Base-by-base conservation (phyloP, 2,797 vertebrate species). In the Moxostoma hubbsi region DNA sequence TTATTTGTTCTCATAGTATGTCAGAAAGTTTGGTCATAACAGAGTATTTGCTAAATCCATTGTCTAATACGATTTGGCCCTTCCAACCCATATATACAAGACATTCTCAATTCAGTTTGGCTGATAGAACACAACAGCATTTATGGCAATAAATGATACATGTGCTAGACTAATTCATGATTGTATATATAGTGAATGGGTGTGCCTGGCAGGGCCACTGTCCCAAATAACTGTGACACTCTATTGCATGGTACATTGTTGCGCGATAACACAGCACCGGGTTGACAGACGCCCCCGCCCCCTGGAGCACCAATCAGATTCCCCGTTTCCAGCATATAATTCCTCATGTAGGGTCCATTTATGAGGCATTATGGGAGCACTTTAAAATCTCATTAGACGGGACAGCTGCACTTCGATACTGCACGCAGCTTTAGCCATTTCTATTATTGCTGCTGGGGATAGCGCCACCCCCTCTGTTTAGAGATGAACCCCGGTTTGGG, bases 361-460 rank as follows among this genome's bases (percentile, higher is more conserved):
- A 89, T 89, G 86, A 89, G 85, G 91, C 89, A 92, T 93, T 92
- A 92, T 92, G 89, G 88, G 86, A 90, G 75, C 88, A 88, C 91
- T 92, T 94, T 93, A 91, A 94, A 93, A 93, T 93, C 93, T 94
- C 91, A 93, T 93, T 93, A 93, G 85, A 68, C 75, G 87, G 90
- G 91, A 87, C 92, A 94, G 93, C 92, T 94, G 94, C 93, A 93
- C 90, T 91, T 90, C 89, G 87, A 85, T 74, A 90, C 89, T 89
- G 84, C 91, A 92, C 89, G 91, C 91, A 92, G 90, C 92, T 91
- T 89, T 86, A 86, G 85, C 74, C 87, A 88, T 83, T 87, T 90
- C 91, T 86, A 86, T 86, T 86, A 91, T 91, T 92, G 88, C 91
- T 93, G 90, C 83, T 83, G 49, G 79, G 70, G 85, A 74, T 84